Evolutionary conservation across 2,888 invertebrate species (phyloP).

Genomic region (Hypomecis punctinalis): DNA sequence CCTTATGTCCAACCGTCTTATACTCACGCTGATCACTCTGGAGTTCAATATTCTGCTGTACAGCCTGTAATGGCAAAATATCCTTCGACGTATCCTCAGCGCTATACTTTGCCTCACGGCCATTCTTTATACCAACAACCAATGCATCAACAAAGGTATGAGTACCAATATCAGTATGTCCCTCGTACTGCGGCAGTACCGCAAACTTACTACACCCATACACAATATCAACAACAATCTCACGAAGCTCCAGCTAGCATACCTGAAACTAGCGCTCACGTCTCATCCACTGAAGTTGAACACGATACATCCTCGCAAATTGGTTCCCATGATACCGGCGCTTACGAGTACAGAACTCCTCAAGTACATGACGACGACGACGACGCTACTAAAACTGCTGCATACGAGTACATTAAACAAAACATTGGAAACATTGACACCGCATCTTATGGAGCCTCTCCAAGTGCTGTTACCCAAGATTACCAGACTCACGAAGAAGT

Average conservation of each 20-base stretch:
- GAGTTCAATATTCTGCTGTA: slow-evolving; percentile 78
- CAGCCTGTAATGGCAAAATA: slow-evolving; percentile 81
- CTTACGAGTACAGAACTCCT: slow-evolving; percentile 36
- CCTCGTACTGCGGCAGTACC: slow-evolving; percentile 58
- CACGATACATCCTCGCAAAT: slow-evolving; percentile 57
- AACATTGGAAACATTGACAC: slow-evolving; percentile 40
- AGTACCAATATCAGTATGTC: slow-evolving; percentile 69
- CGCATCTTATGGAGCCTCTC: slow-evolving; percentile 43
- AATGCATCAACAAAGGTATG: slow-evolving; percentile 64
- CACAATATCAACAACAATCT: slow-evolving; percentile 63
- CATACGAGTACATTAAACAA: slow-evolving; percentile 40
- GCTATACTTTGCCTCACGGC: slow-evolving; percentile 61
- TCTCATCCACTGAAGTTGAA: slow-evolving; percentile 49
- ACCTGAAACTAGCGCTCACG: slow-evolving; percentile 47
- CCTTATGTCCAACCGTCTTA: slow-evolving; percentile 75
- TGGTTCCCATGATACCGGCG: slow-evolving; percentile 27
- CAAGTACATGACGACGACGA: slow-evolving; percentile 48
- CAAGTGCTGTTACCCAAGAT: slow-evolving; percentile 45
- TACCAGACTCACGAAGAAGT: slow-evolving; percentile 58
- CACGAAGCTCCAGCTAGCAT: slow-evolving; percentile 45
- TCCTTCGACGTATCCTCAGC: slow-evolving; percentile 66
- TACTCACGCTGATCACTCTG: slow-evolving; percentile 74
- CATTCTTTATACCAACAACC: slow-evolving; percentile 67
- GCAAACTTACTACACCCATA: slow-evolving; percentile 64
- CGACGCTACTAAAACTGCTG: slow-evolving; percentile 45